phyloP scores from a whole-genome alignment of 2,888 invertebrate species.

The Frankliniella intonsa region DNA sequence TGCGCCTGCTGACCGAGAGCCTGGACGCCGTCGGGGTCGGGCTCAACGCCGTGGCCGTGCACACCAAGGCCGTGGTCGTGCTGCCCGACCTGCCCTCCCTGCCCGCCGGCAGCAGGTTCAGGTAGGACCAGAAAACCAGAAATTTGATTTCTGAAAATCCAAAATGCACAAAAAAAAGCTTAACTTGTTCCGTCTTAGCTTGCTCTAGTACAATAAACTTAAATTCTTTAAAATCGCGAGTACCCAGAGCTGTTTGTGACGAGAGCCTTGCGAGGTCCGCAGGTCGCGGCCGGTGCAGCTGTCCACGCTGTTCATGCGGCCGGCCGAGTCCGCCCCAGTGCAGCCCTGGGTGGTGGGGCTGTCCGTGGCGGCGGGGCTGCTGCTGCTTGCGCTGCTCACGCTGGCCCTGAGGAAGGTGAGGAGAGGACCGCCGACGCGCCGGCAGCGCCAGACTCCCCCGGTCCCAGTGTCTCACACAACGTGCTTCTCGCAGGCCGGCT shows the following conservation, averaged over 20 bases:
- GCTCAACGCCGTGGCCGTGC: background rate
- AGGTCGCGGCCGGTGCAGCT: background rate
- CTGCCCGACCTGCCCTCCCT: background rate
- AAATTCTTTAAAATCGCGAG: too few relatives aligned
- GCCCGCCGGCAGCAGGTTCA: background rate
- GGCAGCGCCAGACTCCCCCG: background rate
- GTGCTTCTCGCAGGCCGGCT: background rate
- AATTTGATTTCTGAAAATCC: too few relatives aligned
- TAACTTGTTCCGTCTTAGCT: too few relatives aligned
- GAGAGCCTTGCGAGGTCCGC: background rate
- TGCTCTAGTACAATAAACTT: too few relatives aligned
- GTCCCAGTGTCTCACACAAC: background rate
- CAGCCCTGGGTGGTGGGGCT: constrained; percentile 18
- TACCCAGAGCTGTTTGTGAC: background rate
- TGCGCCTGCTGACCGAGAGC: background rate
- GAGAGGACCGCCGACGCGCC: background rate
- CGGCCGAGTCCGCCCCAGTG: background rate
- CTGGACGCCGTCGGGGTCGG: background rate
- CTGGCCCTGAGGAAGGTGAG: background rate
- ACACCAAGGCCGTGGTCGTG: background rate
- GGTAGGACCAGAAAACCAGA: background rate
- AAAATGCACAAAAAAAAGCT: too few relatives aligned
- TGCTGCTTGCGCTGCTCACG: background rate
- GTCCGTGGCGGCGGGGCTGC: constrained; percentile 6
- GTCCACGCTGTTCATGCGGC: constrained; percentile 21